Percentiles rank a stretch among this genome's conserved stretches.
These are phyloP conservation scores for Sarcophilus harrisii DNA, from an alignment of 2,797 vertebrate genomes.

Conservation along the genomic window DNA sequence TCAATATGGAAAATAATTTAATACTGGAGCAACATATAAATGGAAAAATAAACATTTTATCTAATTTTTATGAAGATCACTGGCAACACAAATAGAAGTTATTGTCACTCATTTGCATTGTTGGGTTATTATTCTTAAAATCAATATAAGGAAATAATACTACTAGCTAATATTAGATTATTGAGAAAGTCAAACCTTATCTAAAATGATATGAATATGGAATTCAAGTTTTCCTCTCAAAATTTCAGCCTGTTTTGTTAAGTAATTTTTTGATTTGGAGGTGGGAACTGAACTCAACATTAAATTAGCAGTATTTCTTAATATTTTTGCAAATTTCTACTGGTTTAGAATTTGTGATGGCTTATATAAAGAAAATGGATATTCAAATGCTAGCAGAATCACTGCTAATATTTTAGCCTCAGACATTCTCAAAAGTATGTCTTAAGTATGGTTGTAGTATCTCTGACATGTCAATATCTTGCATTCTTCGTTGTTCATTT, in stretches of 20 bases:
- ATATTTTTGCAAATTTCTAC: not conserved
- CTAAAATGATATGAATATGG: not conserved
- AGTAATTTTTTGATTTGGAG: not conserved
- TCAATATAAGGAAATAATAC: not conserved
- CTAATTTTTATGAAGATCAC: not conserved
- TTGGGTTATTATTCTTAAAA: not conserved
- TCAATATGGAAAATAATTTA: not conserved
- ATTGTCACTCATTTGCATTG: not conserved
- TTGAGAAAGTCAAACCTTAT: not conserved
- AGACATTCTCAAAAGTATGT: not conserved
- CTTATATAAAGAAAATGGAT: not conserved
- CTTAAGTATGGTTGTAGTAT: not conserved
- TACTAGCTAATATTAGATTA: not conserved
- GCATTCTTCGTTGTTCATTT: not conserved
- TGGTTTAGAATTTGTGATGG: not conserved
- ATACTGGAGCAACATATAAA: not conserved
- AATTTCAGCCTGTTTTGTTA: not conserved
- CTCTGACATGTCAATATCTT: not conserved
- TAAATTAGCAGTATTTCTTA: not conserved
- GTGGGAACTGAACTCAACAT: not conserved
- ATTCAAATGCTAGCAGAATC: not conserved
- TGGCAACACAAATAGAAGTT: not conserved
- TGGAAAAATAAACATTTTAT: not conserved
- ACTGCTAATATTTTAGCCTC: not conserved
- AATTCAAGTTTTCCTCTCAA: not conserved